Evolutionary conservation across 2,888 invertebrate species (phyloP).

Genomic region (Rhodophaea formosa): DNA sequence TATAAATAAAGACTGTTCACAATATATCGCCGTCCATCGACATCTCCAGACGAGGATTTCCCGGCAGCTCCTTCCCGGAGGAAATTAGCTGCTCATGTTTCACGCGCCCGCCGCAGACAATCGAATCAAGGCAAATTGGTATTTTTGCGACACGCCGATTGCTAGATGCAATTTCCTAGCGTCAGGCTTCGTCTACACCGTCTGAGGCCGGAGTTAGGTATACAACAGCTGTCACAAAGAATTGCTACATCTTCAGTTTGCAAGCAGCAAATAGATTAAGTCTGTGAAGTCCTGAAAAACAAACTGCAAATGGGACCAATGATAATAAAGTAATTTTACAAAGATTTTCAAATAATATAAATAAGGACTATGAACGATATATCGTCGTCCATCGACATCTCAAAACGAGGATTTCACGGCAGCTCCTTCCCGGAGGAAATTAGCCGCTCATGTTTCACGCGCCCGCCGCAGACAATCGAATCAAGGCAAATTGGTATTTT

Average conservation of each 20-base stretch:
- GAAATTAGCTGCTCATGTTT: conserved; percentile 62
- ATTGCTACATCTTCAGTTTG: too few relatives aligned
- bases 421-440: conserved; percentile 25
- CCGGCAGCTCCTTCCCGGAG: conserved; percentile 6
- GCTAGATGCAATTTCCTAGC: conserved; percentile 52
- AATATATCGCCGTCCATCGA: too few relatives aligned
- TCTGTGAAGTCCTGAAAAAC: too few relatives aligned
- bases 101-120: conserved; percentile 54
- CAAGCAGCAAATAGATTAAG: too few relatives aligned
- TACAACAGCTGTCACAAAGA: not conserved
- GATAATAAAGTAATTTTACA: too few relatives aligned
- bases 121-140: conserved; percentile 62
- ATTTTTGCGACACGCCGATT: conserved; percentile 58
- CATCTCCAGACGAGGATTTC: conserved; percentile 8
- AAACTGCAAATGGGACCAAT: too few relatives aligned
- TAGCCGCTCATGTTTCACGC: conserved; percentile 66
- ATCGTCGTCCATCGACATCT: too few relatives aligned
- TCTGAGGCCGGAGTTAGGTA: not conserved
- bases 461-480: conserved; percentile 57
- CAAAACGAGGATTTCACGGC: conserved; percentile 8
- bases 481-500: conserved; percentile 64
- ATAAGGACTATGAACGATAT: too few relatives aligned
- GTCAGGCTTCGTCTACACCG: conserved; percentile 23
- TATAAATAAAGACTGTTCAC: too few relatives aligned
- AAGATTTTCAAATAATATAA: too few relatives aligned